Percentiles rank a stretch among this genome's conserved stretches.
Evolutionary conservation across 2,113 vertebrate genomes (phyloP).

Genomic region (Circaetus gallicus): DNA sequence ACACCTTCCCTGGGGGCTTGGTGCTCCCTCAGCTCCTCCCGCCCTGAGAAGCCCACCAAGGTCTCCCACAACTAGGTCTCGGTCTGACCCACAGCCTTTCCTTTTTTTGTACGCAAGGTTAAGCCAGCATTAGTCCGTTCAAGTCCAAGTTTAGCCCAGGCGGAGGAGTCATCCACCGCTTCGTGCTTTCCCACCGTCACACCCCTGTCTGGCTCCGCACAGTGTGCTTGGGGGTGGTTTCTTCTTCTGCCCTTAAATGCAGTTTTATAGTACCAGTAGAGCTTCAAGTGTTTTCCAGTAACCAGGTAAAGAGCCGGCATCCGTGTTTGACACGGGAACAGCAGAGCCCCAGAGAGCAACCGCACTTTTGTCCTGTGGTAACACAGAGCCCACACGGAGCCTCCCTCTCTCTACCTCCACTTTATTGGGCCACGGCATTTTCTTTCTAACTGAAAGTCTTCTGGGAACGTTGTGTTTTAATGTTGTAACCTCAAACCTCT

Average conservation of each 20-base stretch:
- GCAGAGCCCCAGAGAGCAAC: neutral
- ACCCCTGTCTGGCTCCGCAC: neutral
- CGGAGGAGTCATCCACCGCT: rapidly evolving
- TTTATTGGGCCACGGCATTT: neutral
- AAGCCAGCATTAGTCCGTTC: neutral
- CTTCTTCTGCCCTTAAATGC: neutral
- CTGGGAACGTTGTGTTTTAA: neutral
- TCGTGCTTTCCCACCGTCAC: rapidly evolving
- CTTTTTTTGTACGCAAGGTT: neutral
- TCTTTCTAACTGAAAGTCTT: neutral
- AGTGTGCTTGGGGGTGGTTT: neutral
- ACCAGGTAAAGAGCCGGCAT: neutral
- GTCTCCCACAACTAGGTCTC: neutral
- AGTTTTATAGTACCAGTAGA: neutral
- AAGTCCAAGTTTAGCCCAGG: neutral
- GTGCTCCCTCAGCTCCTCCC: neutral
- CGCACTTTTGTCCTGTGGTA: neutral
- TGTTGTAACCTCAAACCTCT: neutral
- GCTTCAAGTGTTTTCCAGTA: neutral
- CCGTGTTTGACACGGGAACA: neutral
- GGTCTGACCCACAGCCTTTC: neutral
- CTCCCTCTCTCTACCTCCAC: neutral
- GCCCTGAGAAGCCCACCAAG: neutral
- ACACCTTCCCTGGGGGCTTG: too few species aligned
- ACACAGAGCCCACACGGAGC: rapidly evolving